Conservation (phyloP, 2,888 invertebrate genomes). For the Alviniconcha strummeri region DNA sequence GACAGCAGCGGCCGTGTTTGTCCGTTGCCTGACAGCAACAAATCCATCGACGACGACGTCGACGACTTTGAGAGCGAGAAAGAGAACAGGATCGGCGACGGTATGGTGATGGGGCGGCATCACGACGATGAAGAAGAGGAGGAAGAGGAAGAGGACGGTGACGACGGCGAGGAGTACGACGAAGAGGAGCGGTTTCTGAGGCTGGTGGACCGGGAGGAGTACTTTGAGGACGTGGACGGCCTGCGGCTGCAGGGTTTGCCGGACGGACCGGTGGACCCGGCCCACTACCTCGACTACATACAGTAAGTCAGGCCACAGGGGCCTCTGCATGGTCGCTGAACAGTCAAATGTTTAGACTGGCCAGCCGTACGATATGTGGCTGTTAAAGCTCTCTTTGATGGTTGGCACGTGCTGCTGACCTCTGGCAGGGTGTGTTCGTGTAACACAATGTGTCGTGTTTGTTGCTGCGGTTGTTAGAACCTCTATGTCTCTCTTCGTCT, state of each 20-base stretch:
- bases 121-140: neutral
- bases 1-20: neutral
- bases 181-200: slow-evolving; percentile 27
- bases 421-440: neutral
- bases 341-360: neutral
- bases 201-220: slow-evolving; percentile 26
- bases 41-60: neutral
- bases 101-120: neutral
- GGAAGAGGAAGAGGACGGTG: neutral
- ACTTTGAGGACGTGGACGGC: slow-evolving; percentile 28
- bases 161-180: slow-evolving; percentile 13
- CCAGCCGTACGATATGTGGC: neutral
- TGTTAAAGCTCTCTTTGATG: neutral
- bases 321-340: neutral
- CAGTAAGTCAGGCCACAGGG: slow-evolving; percentile 14
- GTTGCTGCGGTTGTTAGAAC: too few species aligned
- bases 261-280: slow-evolving; percentile 1
- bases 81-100: slow-evolving; percentile 19
- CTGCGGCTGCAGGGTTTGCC: slow-evolving; percentile 8
- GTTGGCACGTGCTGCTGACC: neutral
- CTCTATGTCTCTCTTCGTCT: slow-evolving; percentile 20
- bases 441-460: too few species aligned
- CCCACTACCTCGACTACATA: slow-evolving; percentile 29
- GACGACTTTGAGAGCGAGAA: slow-evolving; percentile 33
- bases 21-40: neutral